phyloP scores from a whole-genome alignment of 2,113 vertebrate species.

The Solea senegalensis region DNA sequence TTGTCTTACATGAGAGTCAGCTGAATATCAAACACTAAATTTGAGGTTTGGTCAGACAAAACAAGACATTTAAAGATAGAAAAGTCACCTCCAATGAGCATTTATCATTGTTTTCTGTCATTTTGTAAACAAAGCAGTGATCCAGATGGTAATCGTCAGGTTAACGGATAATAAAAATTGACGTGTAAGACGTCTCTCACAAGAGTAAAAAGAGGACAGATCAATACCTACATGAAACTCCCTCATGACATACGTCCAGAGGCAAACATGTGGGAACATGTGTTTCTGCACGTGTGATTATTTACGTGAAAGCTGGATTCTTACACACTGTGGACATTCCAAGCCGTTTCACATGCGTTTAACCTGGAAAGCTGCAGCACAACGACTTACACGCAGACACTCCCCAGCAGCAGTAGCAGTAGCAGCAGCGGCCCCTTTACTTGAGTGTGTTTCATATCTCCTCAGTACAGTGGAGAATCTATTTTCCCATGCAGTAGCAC shows the following conservation, averaged over 20 bases:
- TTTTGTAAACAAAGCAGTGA: too few relatives aligned
- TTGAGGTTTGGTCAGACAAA: too few relatives aligned
- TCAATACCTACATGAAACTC: conserved; percentile 33
- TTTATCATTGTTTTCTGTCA: too few relatives aligned
- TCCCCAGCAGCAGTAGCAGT: conserved; percentile 32
- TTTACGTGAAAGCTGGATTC: neutral
- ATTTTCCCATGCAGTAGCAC: conserved; percentile 42
- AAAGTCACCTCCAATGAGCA: too few relatives aligned
- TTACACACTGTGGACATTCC: conserved; percentile 8
- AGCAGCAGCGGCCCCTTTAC: conserved; percentile 18
- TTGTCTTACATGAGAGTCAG: too few relatives aligned
- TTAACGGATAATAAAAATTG: too few relatives aligned
- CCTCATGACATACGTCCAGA: conserved; percentile 38
- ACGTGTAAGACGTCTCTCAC: neutral
- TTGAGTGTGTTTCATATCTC: conserved; percentile 40
- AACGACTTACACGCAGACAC: conserved; percentile 37
- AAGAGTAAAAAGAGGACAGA: conserved; percentile 28
- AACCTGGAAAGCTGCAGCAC: conserved; percentile 20
- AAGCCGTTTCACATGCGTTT: conserved; percentile 10
- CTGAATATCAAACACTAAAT: too few relatives aligned
- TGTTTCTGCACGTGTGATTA: conserved; percentile 1
- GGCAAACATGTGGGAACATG: conserved; percentile 38
- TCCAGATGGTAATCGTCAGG: too few relatives aligned
- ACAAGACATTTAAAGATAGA: too few relatives aligned
- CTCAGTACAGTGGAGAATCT: conserved; percentile 32